phyloP scores from a whole-genome alignment of 2,113 vertebrate genomes.

The Petrocephalus zakoni region DNA sequence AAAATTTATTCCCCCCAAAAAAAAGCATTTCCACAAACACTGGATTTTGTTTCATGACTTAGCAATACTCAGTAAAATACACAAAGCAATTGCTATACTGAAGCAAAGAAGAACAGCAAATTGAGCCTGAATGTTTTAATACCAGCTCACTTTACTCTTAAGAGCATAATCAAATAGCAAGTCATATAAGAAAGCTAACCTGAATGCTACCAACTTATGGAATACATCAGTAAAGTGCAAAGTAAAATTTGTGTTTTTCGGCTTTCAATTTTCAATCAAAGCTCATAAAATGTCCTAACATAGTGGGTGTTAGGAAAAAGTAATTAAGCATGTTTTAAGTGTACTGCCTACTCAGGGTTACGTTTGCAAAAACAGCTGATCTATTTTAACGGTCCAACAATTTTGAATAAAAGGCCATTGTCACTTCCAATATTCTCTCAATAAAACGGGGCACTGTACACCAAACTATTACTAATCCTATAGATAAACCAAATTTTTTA shows the following conservation, averaged over 20 bases:
- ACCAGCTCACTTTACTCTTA: conserved; percentile 26
- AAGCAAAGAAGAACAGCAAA: conserved; percentile 32
- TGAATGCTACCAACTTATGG: conserved; percentile 8
- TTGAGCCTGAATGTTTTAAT: conserved; percentile 19
- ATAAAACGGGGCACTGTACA: not conserved
- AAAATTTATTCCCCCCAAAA: conserved; percentile 48
- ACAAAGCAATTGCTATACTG: conserved; percentile 39
- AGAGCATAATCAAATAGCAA: conserved; percentile 10
- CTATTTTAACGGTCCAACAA: not conserved
- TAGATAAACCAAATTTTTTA: no score
- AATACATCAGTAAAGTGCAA: conserved; percentile 16
- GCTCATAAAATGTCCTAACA: not conserved
- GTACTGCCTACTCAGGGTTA: not conserved
- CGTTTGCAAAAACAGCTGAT: not conserved
- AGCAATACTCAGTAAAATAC: conserved; percentile 43
- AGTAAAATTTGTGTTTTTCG: conserved; percentile 6
- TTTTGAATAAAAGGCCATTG: not conserved
- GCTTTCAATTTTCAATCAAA: not conserved
- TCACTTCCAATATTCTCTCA: not conserved
- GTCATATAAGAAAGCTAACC: not conserved
- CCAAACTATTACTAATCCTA: not conserved
- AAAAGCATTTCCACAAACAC: conserved; percentile 44
- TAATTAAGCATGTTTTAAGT: not conserved
- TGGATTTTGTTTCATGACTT: conserved; percentile 29
- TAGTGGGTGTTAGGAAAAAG: not conserved